A percentile compares a stretch with the other conserved stretches of the same genome.
Conservation (phyloP, 2,797 vertebrate species). For the Holocentrus rufus region DNA sequence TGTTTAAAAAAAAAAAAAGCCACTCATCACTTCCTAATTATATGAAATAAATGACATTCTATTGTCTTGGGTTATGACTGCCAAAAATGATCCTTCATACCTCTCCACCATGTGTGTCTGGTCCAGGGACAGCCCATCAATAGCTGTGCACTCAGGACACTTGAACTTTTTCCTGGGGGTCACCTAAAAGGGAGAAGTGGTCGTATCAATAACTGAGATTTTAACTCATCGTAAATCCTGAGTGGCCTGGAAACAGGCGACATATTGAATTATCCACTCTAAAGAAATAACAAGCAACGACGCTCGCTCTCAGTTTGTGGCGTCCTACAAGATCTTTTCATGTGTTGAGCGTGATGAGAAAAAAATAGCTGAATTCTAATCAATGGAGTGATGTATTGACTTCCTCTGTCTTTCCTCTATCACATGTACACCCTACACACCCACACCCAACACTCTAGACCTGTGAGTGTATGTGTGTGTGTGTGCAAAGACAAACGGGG, state of each 20-base stretch:
- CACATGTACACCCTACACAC: slow-evolving; percentile 37
- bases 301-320: slow-evolving; percentile 4
- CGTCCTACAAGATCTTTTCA: slow-evolving; percentile 8
- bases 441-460: slow-evolving; percentile 32
- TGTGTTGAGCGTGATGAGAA: slow-evolving; percentile 39
- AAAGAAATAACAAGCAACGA: background rate
- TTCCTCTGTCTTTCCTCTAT: slow-evolving; percentile 80
- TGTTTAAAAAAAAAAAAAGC: background rate
- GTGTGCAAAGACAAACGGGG: slow-evolving; percentile 3
- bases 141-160: slow-evolving; percentile 98
- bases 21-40: background rate
- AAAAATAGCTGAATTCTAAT: slow-evolving; percentile 80
- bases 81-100: slow-evolving; percentile 71
- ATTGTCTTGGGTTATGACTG: background rate
- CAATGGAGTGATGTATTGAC: slow-evolving; percentile 82
- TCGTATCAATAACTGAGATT: slow-evolving; percentile 38
- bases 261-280: slow-evolving; percentile 23
- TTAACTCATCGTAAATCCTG: slow-evolving; percentile 37
- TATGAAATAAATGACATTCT: background rate
- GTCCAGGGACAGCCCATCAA: slow-evolving; percentile 96
- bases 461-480: slow-evolving; percentile 21
- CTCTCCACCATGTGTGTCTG: slow-evolving; percentile 99
- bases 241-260: slow-evolving; percentile 30
- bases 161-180: slow-evolving; percentile 99
- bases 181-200: slow-evolving; percentile 85